Percentiles rank a stretch among this genome's conserved stretches.
phyloP scores from a whole-genome alignment of 2,797 vertebrate genomes.

The Urosaurus nigricauda region DNA sequence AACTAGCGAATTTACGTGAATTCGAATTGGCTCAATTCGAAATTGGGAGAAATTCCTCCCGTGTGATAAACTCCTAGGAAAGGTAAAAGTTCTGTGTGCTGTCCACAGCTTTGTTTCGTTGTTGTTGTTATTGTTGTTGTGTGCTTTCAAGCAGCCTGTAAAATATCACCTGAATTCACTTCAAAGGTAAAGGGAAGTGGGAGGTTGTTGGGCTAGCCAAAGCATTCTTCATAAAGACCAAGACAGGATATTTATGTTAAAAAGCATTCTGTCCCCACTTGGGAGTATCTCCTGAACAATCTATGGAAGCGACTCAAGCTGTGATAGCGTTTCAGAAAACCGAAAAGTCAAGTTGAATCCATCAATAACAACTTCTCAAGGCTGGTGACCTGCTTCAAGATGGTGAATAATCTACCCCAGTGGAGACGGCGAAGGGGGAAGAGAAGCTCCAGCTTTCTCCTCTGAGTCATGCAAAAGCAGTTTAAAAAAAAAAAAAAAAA shows the following conservation, averaged over 20 bases:
- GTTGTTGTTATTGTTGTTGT: too few species aligned
- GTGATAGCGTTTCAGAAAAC: conserved; percentile 4
- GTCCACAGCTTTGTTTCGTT: neutral
- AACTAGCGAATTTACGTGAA: too few species aligned
- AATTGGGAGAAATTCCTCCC: too few species aligned
- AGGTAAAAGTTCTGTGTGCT: too few species aligned
- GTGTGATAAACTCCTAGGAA: too few species aligned
- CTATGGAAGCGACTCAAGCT: neutral
- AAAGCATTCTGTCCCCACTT: neutral
- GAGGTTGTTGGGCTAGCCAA: neutral
- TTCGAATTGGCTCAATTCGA: too few species aligned
- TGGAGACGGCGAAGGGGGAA: neutral
- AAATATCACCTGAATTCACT: neutral
- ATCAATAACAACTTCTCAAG: conserved; percentile 6
- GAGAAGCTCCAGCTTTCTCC: neutral
- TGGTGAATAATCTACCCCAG: conserved; percentile 36
- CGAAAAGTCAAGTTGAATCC: conserved; percentile 22
- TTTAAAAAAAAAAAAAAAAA: neutral
- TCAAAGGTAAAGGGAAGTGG: neutral
- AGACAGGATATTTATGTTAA: neutral
- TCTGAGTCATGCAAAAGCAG: conserved; percentile 37
- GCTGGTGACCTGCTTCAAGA: conserved; percentile 23
- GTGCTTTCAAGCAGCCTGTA: too few species aligned
- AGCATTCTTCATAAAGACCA: neutral
- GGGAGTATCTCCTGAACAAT: neutral